These are phyloP conservation scores for Daphoenositta chrysoptera DNA, from an alignment of 2,113 vertebrate genomes.

Conservation along the genomic window DNA sequence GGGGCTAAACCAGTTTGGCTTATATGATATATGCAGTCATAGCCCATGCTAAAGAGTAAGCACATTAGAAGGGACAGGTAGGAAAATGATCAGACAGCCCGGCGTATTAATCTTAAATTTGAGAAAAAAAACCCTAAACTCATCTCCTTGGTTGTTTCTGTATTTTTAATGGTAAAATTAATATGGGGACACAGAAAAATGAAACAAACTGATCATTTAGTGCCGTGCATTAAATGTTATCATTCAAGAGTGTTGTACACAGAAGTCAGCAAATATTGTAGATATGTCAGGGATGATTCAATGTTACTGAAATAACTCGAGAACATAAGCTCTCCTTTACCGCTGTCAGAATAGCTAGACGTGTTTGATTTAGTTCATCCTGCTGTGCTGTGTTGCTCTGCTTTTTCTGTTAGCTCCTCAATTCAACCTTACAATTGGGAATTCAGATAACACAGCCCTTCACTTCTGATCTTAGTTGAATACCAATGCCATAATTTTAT, in stretches of 20 bases:
- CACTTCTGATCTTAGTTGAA: constrained; percentile 53
- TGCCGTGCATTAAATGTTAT: not conserved
- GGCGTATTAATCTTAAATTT: not conserved
- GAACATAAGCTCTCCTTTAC: constrained; percentile 40
- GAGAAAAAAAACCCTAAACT: not conserved
- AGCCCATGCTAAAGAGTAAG: not conserved
- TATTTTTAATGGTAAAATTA: not conserved
- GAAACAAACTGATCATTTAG: not conserved
- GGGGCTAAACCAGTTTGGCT: not conserved
- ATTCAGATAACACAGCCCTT: constrained; percentile 47
- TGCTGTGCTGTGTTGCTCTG: not conserved
- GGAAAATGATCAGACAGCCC: not conserved
- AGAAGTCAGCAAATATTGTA: constrained; percentile 13
- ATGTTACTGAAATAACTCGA: constrained; percentile 11
- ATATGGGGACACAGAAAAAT: not conserved
- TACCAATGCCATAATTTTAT: constrained; percentile 63
- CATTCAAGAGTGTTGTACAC: not conserved
- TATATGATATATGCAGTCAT: not conserved
- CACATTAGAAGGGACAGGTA: not conserved
- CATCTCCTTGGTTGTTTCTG: not conserved
- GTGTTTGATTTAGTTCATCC: constrained; percentile 30
- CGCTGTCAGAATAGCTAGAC: not conserved
- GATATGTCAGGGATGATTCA: constrained; percentile 19
- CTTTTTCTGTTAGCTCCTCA: constrained; percentile 51
- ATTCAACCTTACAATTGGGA: constrained; percentile 35